Evolutionary conservation across 2,113 vertebrate genomes (phyloP), one percentile per base, ranked within the genome.

Genomic region (Castor canadensis): DNA sequence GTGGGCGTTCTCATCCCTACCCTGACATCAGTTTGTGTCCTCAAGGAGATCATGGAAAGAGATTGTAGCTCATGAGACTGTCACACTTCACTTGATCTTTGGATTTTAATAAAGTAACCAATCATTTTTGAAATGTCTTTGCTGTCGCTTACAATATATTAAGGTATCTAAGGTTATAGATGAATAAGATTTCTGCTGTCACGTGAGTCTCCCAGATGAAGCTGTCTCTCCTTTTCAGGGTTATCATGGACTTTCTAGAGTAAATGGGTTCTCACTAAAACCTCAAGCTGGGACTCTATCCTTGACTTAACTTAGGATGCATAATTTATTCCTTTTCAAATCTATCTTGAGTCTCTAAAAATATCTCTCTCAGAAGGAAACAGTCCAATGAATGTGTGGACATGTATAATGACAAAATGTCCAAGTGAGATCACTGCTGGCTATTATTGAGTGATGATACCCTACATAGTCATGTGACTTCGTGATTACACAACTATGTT

Each of bases 321-420:
- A 28, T 84, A 17, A 35, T 47, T 91, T 83, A 52, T 73, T 77
- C 26, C 93, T 85, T 79, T 81, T 72, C 16, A 93, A 84, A 60
- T 69, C 22, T 26, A 26, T 67, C 49, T 67, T 71, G 28, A 69
- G 64, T 80, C 17, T 47, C 30, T 24, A 73, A 40, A 43, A 88
- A 35, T 56, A 30, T 40, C n/a, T 92, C 60, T 60, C 85, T 66
- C 19, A 32, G 13, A 60, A 87, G 84, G 69, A 64, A 92, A 22
- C 1, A 52, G 38, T 60, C n/a, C 20, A 32, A 52, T 35, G 15
- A 32, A 52, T 35, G 15, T 71, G 28, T 58, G 60, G 32, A 43
- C 45, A 2, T 3, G 6, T 79, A 9, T 72, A 28, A 5, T 47
- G 40, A 67, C 2, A 40, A 43, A 38, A 43, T 64, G 26, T 75